Conservation (phyloP, 2,888 invertebrate species). For the Sphaerophoria rueppellii region DNA sequence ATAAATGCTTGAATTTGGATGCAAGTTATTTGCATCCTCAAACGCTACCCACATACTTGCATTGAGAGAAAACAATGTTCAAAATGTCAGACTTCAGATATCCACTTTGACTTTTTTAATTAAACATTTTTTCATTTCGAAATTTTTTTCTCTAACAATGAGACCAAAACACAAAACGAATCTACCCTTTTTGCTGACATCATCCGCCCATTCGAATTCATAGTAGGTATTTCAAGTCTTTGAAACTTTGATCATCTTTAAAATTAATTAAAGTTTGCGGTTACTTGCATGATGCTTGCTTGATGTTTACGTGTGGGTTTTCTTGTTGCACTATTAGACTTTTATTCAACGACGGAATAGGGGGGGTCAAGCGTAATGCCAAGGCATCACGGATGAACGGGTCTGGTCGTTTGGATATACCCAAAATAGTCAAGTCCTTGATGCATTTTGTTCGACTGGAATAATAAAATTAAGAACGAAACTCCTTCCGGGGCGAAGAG, state of each 20-base stretch:
- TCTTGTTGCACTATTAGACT: slow-evolving; percentile 12
- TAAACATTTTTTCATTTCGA: too few relatives aligned
- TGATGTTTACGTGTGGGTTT: slow-evolving; percentile 14
- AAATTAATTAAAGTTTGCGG: slow-evolving; percentile 62
- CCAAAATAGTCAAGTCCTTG: slow-evolving; percentile 6
- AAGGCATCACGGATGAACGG: background rate
- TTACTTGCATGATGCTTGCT: slow-evolving; percentile 25
- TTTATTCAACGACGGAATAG: background rate
- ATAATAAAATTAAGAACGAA: slow-evolving; percentile 39
- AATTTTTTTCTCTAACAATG: too few relatives aligned
- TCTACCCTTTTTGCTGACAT: too few relatives aligned
- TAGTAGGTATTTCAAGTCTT: background rate
- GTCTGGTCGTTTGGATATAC: too few relatives aligned
- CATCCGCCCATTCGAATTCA: too few relatives aligned
- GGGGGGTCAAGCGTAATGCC: background rate
- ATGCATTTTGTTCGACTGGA: slow-evolving; percentile 1
- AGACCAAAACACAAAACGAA: too few relatives aligned
- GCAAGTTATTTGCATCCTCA: too few relatives aligned
- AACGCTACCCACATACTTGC: too few relatives aligned
- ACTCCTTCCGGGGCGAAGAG: slow-evolving; percentile 28
- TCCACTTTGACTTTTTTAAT: too few relatives aligned
- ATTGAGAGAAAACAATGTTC: too few relatives aligned
- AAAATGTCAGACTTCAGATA: too few relatives aligned
- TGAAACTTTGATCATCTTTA: slow-evolving; percentile 42
- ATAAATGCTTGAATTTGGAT: too few relatives aligned